A percentile compares a stretch with the other conserved stretches of the same genome.
These are phyloP conservation scores for Nasonia oneida DNA, from an alignment of 2,888 invertebrate genomes.

Conservation along the genomic window DNA sequence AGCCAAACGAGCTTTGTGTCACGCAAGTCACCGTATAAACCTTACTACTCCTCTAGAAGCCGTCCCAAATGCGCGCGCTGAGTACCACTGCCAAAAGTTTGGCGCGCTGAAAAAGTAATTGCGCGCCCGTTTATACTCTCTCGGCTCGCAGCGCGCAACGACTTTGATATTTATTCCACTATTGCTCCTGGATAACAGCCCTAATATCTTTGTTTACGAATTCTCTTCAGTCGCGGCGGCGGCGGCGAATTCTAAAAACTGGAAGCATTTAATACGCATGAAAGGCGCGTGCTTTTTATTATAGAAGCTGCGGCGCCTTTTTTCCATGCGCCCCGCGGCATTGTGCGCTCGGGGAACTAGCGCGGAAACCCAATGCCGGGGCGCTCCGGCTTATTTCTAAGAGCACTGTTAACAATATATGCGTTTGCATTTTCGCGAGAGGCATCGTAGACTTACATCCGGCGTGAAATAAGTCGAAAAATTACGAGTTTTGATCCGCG, in stretches of 20 bases:
- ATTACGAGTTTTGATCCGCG: background rate
- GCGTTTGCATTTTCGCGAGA: background rate
- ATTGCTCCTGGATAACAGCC: background rate
- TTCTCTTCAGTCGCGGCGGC: background rate
- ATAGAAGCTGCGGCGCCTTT: background rate
- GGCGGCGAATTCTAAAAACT: background rate
- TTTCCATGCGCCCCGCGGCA: background rate
- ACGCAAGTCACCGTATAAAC: no score
- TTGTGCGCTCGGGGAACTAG: background rate
- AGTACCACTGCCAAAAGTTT: background rate
- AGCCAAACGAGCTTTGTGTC: background rate
- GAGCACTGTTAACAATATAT: background rate
- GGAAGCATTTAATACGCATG: background rate
- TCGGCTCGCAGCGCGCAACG: background rate
- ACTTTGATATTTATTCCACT: conserved; percentile 2
- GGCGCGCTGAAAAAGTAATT: background rate
- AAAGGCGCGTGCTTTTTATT: background rate
- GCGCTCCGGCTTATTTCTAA: background rate
- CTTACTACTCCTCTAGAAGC: no score
- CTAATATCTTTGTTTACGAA: conserved; percentile 1
- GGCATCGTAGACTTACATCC: no score
- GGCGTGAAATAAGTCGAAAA: background rate
- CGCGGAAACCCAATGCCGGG: background rate
- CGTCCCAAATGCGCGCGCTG: no score
- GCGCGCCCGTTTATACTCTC: background rate